Percentiles rank a stretch among this genome's conserved stretches.
Conservation (phyloP, 1,140 invertebrate species). For the Holotrichia oblita region DNA sequence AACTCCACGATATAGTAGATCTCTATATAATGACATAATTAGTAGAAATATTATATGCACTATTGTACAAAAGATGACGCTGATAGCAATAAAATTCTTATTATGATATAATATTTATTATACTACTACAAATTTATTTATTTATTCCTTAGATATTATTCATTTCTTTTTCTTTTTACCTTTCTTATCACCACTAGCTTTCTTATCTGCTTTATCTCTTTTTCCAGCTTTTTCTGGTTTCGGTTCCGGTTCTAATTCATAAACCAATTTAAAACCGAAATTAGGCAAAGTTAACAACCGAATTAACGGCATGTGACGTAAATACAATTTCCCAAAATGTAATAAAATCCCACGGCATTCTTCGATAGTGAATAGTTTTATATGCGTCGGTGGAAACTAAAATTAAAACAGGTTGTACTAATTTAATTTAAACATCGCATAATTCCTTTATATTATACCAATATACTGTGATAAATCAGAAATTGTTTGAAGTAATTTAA, state of each 20-base stretch:
- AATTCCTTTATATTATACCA: slow-evolving; percentile 47
- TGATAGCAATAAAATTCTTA: not conserved
- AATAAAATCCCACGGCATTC: slow-evolving; percentile 52
- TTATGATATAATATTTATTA: no score
- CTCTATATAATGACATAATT: no score
- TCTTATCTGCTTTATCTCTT: slow-evolving; percentile 44
- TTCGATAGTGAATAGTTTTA: slow-evolving; percentile 53
- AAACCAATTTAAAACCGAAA: slow-evolving; percentile 54
- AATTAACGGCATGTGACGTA: slow-evolving; percentile 58
- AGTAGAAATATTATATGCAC: not conserved
- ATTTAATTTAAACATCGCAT: not conserved
- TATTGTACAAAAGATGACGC: not conserved
- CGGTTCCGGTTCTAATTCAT: slow-evolving; percentile 47
- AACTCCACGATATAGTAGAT: no score
- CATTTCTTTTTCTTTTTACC: slow-evolving; percentile 33
- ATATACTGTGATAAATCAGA: slow-evolving; percentile 52
- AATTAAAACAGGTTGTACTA: slow-evolving; percentile 44
- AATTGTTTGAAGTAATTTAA: slow-evolving; percentile 57
- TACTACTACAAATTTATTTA: no score
- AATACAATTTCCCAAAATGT: slow-evolving; percentile 56
- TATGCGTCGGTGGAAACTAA: slow-evolving; percentile 53
- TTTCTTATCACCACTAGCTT: slow-evolving; percentile 43
- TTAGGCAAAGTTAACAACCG: slow-evolving; percentile 55
- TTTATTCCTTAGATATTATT: not conserved
- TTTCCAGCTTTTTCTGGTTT: slow-evolving; percentile 44